These are phyloP conservation scores for Sitobion miscanthi DNA, from an alignment of 1,140 invertebrate genomes.

Conservation along the genomic window DNA sequence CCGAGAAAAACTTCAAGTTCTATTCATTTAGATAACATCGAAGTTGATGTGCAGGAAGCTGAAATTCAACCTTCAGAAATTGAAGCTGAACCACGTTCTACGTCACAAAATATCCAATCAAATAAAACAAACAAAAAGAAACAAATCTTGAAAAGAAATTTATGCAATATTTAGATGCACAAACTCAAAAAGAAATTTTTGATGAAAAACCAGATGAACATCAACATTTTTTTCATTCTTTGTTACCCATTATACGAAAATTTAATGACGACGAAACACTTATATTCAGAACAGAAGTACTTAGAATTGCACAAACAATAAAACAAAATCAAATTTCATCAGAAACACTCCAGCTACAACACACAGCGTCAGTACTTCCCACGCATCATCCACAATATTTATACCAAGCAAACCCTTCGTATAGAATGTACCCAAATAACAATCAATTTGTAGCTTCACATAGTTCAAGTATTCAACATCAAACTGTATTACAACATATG, in stretches of 20 bases:
- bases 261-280: background rate
- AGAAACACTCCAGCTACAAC: too few relatives aligned
- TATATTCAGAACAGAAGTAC: background rate
- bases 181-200: conserved; percentile 12
- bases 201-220: background rate
- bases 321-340: background rate
- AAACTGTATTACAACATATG: background rate
- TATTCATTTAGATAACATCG: background rate
- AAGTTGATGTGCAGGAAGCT: too few relatives aligned
- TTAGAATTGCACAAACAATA: background rate
- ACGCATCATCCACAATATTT: too few relatives aligned
- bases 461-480: background rate
- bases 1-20: background rate
- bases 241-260: background rate
- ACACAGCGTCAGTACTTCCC: too few relatives aligned
- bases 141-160: too few relatives aligned
- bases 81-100: too few relatives aligned
- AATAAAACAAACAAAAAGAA: too few relatives aligned
- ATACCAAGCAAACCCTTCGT: background rate
- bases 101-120: too few relatives aligned
- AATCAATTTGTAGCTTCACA: background rate
- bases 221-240: background rate
- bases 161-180: background rate
- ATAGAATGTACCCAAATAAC: conserved; percentile 14
- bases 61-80: too few relatives aligned